These are phyloP conservation scores for Pandion haliaetus DNA, from an alignment of 2,113 vertebrate species.

Conservation along the genomic window DNA sequence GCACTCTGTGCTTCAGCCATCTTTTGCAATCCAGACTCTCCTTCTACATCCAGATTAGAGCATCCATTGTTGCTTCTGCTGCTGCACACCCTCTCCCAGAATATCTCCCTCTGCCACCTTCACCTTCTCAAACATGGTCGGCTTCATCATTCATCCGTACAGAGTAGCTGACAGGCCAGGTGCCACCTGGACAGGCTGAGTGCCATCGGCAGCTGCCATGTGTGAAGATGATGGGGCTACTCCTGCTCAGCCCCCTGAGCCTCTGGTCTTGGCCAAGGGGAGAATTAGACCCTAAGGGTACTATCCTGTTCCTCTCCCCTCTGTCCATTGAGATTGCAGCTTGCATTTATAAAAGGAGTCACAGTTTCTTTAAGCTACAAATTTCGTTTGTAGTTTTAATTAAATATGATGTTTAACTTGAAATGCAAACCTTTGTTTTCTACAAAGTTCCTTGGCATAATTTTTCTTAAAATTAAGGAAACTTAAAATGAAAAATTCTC, in stretches of 20 bases:
- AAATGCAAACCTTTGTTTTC: neutral
- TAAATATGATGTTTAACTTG: neutral
- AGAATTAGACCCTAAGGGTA: neutral
- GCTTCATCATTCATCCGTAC: rapidly evolving
- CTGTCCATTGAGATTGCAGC: neutral
- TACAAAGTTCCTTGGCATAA: rapidly evolving
- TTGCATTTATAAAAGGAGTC: neutral
- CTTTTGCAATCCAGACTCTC: neutral
- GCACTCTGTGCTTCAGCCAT: neutral
- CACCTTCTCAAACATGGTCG: neutral
- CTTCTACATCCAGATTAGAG: neutral
- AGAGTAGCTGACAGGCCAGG: rapidly evolving
- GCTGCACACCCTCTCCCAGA: neutral
- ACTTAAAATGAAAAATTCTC: neutral
- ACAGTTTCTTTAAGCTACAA: neutral
- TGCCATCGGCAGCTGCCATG: neutral
- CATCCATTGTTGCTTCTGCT: neutral
- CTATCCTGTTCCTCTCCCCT: neutral
- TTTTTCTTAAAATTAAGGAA: neutral
- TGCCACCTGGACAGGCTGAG: neutral
- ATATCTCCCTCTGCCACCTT: neutral
- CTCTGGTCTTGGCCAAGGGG: neutral
- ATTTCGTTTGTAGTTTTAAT: neutral
- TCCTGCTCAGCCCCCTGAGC: neutral
- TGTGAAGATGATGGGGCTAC: neutral